These are phyloP conservation scores for Uropetala carovei DNA, from an alignment of 2,888 invertebrate species.

Conservation along the genomic window DNA sequence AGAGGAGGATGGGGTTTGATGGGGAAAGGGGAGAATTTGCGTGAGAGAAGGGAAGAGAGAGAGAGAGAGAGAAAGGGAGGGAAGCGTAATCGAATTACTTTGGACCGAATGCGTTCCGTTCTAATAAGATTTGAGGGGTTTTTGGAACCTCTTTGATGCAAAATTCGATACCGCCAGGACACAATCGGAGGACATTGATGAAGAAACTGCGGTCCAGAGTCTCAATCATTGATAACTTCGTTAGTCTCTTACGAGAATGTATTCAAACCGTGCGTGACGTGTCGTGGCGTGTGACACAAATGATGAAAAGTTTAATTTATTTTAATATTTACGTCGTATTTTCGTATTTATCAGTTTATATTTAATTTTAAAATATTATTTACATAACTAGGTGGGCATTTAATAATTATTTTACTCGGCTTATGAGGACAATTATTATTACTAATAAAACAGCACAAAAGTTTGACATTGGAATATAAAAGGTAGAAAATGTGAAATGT, in stretches of 20 bases:
- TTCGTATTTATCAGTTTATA: no score
- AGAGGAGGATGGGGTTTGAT: neutral
- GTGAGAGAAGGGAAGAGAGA: neutral
- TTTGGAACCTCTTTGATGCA: conserved; percentile 56
- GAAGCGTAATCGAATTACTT: conserved; percentile 48
- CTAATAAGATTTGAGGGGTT: conserved; percentile 57
- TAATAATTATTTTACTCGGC: no score
- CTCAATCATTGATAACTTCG: neutral
- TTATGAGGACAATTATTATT: no score
- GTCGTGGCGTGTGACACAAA: neutral
- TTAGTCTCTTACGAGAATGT: neutral
- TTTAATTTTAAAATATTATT: no score
- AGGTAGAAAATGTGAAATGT: no score
- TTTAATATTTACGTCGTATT: no score
- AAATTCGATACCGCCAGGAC: conserved; percentile 38
- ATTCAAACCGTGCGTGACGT: neutral
- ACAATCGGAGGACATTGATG: conserved; percentile 33
- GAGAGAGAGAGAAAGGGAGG: neutral
- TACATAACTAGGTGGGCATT: no score
- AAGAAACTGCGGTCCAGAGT: conserved; percentile 8
- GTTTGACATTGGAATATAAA: no score
- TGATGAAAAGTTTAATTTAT: no score
- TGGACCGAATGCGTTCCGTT: conserved; percentile 49
- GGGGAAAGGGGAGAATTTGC: neutral
- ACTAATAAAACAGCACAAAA: no score